These are phyloP conservation scores for Phasia obesa DNA, from an alignment of 2,888 invertebrate genomes.

Conservation along the genomic window DNA sequence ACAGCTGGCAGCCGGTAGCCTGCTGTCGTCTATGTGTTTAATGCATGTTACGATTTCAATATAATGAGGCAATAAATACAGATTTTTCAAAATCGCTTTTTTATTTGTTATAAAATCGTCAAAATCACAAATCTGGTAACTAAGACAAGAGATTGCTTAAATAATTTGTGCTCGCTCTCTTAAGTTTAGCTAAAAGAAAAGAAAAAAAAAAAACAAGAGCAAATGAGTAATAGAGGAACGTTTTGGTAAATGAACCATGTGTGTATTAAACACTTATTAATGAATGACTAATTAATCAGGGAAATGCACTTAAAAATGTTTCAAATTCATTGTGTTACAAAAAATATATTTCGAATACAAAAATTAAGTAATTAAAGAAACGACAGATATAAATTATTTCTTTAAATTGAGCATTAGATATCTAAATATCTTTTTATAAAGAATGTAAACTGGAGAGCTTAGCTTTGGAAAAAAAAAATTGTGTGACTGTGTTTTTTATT, in stretches of 20 bases:
- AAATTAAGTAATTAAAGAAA: background rate
- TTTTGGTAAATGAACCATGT: constrained; percentile 51
- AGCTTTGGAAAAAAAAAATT: too few species aligned
- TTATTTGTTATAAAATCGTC: too few species aligned
- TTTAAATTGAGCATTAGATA: background rate
- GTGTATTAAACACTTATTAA: constrained; percentile 30
- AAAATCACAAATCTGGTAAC: too few species aligned
- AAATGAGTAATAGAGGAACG: constrained; percentile 40
- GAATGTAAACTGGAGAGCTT: too few species aligned
- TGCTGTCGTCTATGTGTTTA: too few species aligned
- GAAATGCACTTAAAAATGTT: constrained; percentile 12
- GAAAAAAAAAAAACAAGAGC: background rate
- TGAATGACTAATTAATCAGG: constrained; percentile 59
- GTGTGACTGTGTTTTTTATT: too few species aligned
- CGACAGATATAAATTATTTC: background rate
- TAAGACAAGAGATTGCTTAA: too few species aligned
- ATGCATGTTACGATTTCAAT: too few species aligned
- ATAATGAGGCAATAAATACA: too few species aligned
- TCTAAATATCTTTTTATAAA: background rate
- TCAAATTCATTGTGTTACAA: background rate
- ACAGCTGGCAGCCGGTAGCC: too few species aligned
- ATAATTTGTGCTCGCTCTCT: background rate
- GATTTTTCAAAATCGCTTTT: too few species aligned
- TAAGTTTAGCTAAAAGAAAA: background rate
- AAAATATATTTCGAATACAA: too few species aligned